These are phyloP conservation scores for Parazoanthus atlanticus DNA, from an alignment of 92 coral and sea anemone genomes.

Conservation along the genomic window DNA sequence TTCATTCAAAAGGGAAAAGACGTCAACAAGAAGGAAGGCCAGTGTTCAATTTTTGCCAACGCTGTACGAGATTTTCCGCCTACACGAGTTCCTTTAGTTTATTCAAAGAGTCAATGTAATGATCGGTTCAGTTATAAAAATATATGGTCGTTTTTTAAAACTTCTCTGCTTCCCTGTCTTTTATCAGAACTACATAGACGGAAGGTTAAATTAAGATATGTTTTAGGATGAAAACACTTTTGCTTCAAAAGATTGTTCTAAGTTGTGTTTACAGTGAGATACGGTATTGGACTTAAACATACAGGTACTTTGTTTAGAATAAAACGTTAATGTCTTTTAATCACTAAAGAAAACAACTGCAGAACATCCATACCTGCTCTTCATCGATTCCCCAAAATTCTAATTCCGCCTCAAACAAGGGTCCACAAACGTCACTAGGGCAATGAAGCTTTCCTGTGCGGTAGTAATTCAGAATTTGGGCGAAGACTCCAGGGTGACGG, in stretches of 20 bases:
- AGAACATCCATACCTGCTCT: slow-evolving; percentile 67
- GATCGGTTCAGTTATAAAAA: background rate
- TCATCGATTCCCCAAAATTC: slow-evolving; percentile 98
- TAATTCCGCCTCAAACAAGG: slow-evolving; percentile 89
- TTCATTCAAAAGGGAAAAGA: background rate
- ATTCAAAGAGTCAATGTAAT: background rate
- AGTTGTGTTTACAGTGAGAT: background rate
- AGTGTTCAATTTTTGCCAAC: background rate
- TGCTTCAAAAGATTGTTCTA: too few species aligned
- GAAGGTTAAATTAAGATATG: background rate
- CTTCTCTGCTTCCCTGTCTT: background rate
- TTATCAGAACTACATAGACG: background rate
- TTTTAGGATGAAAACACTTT: background rate
- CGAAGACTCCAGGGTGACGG: slow-evolving; percentile 93
- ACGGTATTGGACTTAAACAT: background rate
- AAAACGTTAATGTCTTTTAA: background rate
- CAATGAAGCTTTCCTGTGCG: slow-evolving; percentile 97
- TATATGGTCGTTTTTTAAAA: background rate
- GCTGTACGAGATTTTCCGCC: background rate
- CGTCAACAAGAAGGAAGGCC: background rate
- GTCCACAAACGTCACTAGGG: slow-evolving; percentile 93
- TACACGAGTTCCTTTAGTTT: background rate
- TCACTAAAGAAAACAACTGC: background rate
- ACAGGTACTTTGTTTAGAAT: background rate
- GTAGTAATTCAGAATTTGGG: slow-evolving; percentile 91